Percentiles rank a stretch among this genome's conserved stretches.
These are phyloP conservation scores for Trogon surrucura DNA, from an alignment of 2,113 vertebrate species.

Conservation along the genomic window DNA sequence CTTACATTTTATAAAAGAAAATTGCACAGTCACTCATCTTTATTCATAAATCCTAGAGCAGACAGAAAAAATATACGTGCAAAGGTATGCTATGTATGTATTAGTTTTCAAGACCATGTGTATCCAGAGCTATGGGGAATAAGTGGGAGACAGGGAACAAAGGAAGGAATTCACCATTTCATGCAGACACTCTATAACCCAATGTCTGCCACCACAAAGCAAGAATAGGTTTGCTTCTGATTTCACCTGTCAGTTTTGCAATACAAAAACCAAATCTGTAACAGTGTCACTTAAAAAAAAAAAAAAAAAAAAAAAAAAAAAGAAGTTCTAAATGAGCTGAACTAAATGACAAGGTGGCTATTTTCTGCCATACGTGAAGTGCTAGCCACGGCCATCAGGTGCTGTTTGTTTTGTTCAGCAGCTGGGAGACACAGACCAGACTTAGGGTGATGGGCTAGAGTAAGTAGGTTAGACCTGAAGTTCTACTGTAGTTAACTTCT, in stretches of 20 bases:
- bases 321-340: background rate
- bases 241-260: background rate
- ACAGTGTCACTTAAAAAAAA: background rate
- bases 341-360: background rate
- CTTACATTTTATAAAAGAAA: background rate
- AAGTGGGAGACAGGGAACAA: background rate
- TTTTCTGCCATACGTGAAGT: background rate
- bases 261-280: background rate
- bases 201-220: background rate
- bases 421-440: background rate
- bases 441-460: background rate
- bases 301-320: background rate
- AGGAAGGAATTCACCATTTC: background rate
- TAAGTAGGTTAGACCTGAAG: background rate
- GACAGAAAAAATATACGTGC: background rate
- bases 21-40: conserved; percentile 7
- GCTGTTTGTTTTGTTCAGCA: background rate
- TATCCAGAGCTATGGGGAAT: background rate
- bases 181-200: background rate
- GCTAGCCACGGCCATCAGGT: background rate
- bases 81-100: background rate
- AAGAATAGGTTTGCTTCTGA: background rate
- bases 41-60: conserved; percentile 27
- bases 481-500: background rate
- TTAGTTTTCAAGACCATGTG: background rate